Evolutionary conservation across 2,797 vertebrate genomes (phyloP).

Genomic region (Tokudaia muenninki): DNA sequence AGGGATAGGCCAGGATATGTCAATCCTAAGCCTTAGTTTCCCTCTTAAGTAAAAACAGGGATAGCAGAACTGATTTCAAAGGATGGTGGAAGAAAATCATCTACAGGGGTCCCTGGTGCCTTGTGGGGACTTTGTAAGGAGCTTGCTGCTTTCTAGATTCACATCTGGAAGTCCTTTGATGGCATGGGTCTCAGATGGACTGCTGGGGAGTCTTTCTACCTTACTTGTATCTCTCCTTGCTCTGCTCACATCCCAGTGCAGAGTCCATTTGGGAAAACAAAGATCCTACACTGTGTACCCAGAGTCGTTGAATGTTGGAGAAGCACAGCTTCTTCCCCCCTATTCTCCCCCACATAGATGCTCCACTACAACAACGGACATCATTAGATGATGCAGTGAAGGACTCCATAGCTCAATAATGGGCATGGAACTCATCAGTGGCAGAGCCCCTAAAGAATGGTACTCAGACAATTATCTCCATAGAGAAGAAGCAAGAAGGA

Average conservation of each 20-base stretch:
- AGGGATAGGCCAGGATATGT: not conserved
- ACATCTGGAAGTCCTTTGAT: not conserved
- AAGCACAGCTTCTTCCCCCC: not conserved
- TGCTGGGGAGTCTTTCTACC: not conserved
- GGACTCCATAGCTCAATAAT: not conserved
- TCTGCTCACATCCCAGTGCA: not conserved
- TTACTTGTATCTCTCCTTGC: constrained; percentile 48
- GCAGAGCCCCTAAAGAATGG: constrained; percentile 12
- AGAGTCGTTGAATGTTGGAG: not conserved
- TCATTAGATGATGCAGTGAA: not conserved
- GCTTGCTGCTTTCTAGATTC: constrained; percentile 9
- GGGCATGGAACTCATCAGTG: constrained; percentile 1
- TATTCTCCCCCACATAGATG: not conserved
- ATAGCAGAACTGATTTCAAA: constrained; percentile 11
- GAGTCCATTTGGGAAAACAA: not conserved
- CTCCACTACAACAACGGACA: not conserved
- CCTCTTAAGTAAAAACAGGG: not conserved
- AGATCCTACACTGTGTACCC: not conserved
- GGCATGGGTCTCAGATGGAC: not conserved
- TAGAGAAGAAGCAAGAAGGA: not conserved
- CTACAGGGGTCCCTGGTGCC: not conserved
- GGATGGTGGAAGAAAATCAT: not conserved
- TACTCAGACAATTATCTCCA: constrained; percentile 29
- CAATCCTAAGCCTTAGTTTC: not conserved
- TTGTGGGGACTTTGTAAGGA: not conserved